phyloP scores from a whole-genome alignment of 2,113 vertebrate genomes.

The Gila orcuttii region DNA sequence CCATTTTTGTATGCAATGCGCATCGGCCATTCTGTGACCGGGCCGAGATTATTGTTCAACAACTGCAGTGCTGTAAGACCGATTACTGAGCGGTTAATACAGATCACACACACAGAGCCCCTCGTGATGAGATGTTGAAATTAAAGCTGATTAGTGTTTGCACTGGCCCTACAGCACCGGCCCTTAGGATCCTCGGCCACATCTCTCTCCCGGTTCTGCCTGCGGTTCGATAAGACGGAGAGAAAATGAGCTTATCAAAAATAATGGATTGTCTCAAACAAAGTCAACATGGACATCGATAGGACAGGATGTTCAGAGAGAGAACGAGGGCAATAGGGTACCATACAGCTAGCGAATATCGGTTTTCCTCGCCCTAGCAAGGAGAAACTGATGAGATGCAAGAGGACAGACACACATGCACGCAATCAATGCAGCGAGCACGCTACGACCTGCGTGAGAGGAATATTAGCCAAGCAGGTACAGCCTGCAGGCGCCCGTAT shows the following conservation, averaged over 20 bases:
- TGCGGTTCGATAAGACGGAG: slow-evolving; percentile 10
- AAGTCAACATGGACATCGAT: slow-evolving; percentile 52
- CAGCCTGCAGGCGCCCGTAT: slow-evolving; percentile 42
- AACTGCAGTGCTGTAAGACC: not conserved
- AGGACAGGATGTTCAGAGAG: slow-evolving; percentile 3
- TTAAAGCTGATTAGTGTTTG: slow-evolving; percentile 45
- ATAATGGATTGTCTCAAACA: slow-evolving; percentile 61
- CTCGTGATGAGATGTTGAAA: slow-evolving; percentile 44
- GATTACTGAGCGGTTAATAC: slow-evolving; percentile 26
- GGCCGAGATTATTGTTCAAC: not conserved
- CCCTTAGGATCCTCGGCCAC: slow-evolving; percentile 31
- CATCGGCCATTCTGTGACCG: not conserved
- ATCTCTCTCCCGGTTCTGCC: slow-evolving; percentile 31
- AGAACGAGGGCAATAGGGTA: not conserved
- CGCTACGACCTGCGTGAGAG: slow-evolving; percentile 14
- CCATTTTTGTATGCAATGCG: not conserved
- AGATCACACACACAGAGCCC: slow-evolving; percentile 23
- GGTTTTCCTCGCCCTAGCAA: slow-evolving; percentile 28
- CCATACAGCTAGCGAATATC: slow-evolving; percentile 19
- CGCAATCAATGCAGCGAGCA: slow-evolving; percentile 12
- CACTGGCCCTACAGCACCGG: slow-evolving; percentile 30
- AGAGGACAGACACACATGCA: slow-evolving; percentile 5
- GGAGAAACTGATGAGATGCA: slow-evolving; percentile 25
- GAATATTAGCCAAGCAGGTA: slow-evolving; percentile 22
- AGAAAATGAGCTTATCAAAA: slow-evolving; percentile 63